Evolutionary conservation across 2,797 vertebrate species (phyloP), one percentile per base, ranked within the genome.

Genomic region (Lacerta bilineata): DNA sequence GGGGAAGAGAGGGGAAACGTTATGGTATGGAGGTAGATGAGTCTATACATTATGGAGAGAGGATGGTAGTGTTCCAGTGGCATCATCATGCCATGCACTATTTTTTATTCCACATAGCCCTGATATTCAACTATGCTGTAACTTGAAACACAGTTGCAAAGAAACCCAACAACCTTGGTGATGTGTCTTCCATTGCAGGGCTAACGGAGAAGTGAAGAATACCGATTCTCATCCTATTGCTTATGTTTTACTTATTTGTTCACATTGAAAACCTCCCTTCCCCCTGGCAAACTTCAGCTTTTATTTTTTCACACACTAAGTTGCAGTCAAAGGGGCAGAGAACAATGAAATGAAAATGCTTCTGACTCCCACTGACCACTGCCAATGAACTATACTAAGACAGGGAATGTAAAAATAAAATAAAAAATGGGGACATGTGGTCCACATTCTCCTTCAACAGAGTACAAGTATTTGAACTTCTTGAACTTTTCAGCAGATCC

Each of bases 151-250:
- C 50, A 50, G 11, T 50, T 50, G 11, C 50, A 50, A 50, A 50
- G 15, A 50, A 13, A 3, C 3, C 50, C 17, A 85, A n/a, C 79
- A 79, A 86, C 75, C 69, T n/a, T 33, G 76, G 76, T 66, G 76
- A 75, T 4, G 13, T n/a, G 55, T 87, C 29, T 43, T 79, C 77
- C 1, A 43, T 36, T 83, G 27, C 36, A 86, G 29, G 87, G 79
- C 29, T 90, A 85, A 15, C 66, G 84, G 25, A 75, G 92, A 80
- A 64, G 75, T n/a, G 8, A 91, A 76, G 15, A 86, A 78, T 29
- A 50, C 11, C 3, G 41, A 78, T 50, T 29, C 43, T 78, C 11
- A 29, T 78, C 43, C 41, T 13, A 13, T 50, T 50, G 50, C 50
- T 50, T 13, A 50, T 50, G 11, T 50, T 50, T 50, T 50, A 50